These are phyloP conservation scores for Scaptomyza montana DNA, from an alignment of 1,140 invertebrate species.

Conservation along the genomic window DNA sequence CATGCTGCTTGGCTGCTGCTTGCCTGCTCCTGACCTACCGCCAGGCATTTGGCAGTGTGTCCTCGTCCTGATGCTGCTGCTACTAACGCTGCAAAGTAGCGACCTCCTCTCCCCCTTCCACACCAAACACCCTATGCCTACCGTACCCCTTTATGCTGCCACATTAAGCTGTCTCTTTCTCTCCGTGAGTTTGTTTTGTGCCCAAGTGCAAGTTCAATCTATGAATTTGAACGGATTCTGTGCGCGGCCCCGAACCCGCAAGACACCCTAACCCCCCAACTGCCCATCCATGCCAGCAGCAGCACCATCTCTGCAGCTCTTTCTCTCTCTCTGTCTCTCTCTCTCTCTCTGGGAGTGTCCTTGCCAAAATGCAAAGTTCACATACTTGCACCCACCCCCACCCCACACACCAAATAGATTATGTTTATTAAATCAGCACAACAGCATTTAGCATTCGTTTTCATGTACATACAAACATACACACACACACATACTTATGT, in stretches of 20 bases:
- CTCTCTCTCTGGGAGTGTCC: conserved; percentile 37
- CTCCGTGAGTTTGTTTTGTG: conserved; percentile 53
- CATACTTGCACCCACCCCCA: conserved; percentile 10
- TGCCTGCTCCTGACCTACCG: conserved; percentile 57
- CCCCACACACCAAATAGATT: background rate
- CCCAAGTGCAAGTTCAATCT: conserved; percentile 81
- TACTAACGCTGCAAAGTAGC: conserved; percentile 48
- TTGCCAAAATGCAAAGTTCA: conserved; percentile 74
- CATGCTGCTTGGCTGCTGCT: too few relatives aligned
- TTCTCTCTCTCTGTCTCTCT: background rate
- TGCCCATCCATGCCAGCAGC: background rate
- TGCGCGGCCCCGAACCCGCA: conserved; percentile 66
- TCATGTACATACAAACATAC: too few relatives aligned
- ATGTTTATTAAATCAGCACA: conserved; percentile 1
- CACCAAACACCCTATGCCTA: background rate
- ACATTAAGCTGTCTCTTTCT: conserved; percentile 26
- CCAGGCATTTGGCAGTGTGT: conserved; percentile 27
- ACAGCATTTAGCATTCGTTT: background rate
- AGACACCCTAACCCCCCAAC: background rate
- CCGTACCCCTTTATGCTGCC: background rate
- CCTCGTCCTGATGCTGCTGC: conserved; percentile 15
- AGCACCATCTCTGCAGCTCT: background rate
- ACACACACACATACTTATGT: too few relatives aligned
- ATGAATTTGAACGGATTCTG: conserved; percentile 78
- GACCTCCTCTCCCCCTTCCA: too few relatives aligned